These are phyloP conservation scores for Hirundichthys speculiger DNA, from an alignment of 2,113 vertebrate species.

Conservation along the genomic window DNA sequence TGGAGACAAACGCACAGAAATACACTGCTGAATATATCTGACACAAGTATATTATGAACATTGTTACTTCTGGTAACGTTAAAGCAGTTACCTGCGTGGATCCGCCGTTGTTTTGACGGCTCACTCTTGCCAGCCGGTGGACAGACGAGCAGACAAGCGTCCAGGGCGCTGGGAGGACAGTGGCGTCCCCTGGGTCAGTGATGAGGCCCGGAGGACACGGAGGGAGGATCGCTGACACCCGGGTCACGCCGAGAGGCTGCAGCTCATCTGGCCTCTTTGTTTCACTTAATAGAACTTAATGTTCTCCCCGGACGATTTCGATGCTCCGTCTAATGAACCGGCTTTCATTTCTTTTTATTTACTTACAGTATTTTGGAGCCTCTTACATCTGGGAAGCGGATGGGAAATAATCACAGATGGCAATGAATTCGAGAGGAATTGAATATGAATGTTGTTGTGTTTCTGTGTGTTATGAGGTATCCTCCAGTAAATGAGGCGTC, in stretches of 20 bases:
- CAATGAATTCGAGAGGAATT: too few relatives aligned
- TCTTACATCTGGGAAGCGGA: too few relatives aligned
- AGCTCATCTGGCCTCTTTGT: constrained; percentile 54
- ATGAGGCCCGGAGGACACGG: constrained; percentile 42
- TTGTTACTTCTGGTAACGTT: background rate
- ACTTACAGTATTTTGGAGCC: too few relatives aligned
- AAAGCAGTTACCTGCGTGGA: constrained; percentile 9
- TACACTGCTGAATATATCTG: constrained; percentile 17
- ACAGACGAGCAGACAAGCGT: constrained; percentile 50
- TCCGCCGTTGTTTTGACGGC: constrained; percentile 1
- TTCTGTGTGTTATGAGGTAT: too few relatives aligned
- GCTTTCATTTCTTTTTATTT: too few relatives aligned
- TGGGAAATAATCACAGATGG: too few relatives aligned
- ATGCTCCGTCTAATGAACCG: background rate
- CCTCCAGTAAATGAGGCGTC: too few relatives aligned
- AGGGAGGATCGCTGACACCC: constrained; percentile 56
- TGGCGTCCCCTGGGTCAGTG: constrained; percentile 54
- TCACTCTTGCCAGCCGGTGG: constrained; percentile 53
- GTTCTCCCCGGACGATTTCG: constrained; percentile 2
- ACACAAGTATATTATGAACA: constrained; percentile 12
- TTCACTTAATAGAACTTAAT: constrained; percentile 18
- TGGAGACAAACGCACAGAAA: constrained; percentile 36
- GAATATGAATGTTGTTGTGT: too few relatives aligned
- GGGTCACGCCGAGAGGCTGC: constrained; percentile 41
- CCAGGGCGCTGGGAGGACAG: constrained; percentile 49